Conservation (phyloP, 1,140 invertebrate genomes). For the Drosophila kikkawai region DNA sequence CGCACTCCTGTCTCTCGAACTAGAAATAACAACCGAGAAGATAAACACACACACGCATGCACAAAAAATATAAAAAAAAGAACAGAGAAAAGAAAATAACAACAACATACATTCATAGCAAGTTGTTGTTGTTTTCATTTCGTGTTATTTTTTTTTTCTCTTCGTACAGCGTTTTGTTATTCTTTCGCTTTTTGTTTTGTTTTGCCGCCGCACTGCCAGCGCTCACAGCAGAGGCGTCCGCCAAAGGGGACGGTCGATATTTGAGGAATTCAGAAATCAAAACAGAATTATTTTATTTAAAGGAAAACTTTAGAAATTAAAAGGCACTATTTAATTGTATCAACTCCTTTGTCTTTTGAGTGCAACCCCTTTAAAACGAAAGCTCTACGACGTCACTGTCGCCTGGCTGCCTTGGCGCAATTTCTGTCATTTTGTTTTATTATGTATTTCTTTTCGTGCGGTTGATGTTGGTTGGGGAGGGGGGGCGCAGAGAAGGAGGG, state of each 20-base stretch:
- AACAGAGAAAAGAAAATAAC: conserved; percentile 48
- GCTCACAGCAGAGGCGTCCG: conserved; percentile 47
- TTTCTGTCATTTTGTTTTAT: conserved; percentile 63
- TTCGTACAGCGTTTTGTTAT: conserved; percentile 73
- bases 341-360: background rate
- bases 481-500: background rate
- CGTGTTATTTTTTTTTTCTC: conserved; percentile 58
- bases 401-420: conserved; percentile 62
- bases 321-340: background rate
- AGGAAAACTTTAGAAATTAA: background rate
- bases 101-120: conserved; percentile 37
- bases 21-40: conserved; percentile 73
- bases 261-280: background rate
- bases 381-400: conserved; percentile 3
- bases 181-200: conserved; percentile 81
- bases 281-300: background rate
- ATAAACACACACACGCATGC: conserved; percentile 43
- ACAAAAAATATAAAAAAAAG: conserved; percentile 29
- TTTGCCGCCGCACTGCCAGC: conserved; percentile 54
- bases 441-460: conserved; percentile 66
- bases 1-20: conserved; percentile 3
- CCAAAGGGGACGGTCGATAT: background rate
- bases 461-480: conserved; percentile 29
- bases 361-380: background rate
- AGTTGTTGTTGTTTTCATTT: conserved; percentile 77